Base-by-base conservation (phyloP, 2,888 invertebrate genomes). In the Didymodactylos carnosus region DNA sequence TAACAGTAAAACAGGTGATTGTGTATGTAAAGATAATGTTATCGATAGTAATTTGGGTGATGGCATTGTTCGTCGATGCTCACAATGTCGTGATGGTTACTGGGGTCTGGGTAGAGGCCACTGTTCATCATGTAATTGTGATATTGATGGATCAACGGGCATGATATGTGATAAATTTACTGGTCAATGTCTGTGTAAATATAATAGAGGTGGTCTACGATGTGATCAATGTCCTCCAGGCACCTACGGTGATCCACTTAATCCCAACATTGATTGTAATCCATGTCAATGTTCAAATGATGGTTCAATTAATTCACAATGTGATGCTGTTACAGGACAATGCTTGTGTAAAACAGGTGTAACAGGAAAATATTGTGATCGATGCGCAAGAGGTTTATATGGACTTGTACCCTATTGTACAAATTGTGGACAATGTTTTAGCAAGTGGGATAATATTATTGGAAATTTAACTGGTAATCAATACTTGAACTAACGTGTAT, bases 401-500 rank as follows among this genome's bases (percentile, higher is more conserved):
- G 97, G 98, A 19, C 86, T 87, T 76, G 91, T 94, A 76, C 94
- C 97, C 0, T 86, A 89, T 79, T 99, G 99, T 82, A 87, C 88
- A 72, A 90, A 94, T 2, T 99, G 98, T 83, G 98, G 97, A 25
- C 97, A 98, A 84, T 99, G 98, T 84, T 99, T 98, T 83, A 91
- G 94, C 82, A 95, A 92, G 82, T 99, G 98, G 98, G 97, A 98
- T 83, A 80, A 87, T 73, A 89, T 93, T 76, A 87, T 99, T 73
- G 87, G 87, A 77, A 88, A 88, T 69, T 82, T 90, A 39, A 70
- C 69, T 40, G 16, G n/a, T 62, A n/a, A n/a, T n/a, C n/a, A n/a
- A n/a, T n/a, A n/a, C n/a, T n/a, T n/a, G n/a, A n/a, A n/a, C n/a
- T n/a, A n/a, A n/a, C n/a, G n/a, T n/a, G n/a, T n/a, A n/a, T n/a